A percentile compares a stretch with the other conserved stretches of the same genome.
Evolutionary conservation across 2,113 vertebrate genomes (phyloP).

Genomic region (Rhinogobius similis): DNA sequence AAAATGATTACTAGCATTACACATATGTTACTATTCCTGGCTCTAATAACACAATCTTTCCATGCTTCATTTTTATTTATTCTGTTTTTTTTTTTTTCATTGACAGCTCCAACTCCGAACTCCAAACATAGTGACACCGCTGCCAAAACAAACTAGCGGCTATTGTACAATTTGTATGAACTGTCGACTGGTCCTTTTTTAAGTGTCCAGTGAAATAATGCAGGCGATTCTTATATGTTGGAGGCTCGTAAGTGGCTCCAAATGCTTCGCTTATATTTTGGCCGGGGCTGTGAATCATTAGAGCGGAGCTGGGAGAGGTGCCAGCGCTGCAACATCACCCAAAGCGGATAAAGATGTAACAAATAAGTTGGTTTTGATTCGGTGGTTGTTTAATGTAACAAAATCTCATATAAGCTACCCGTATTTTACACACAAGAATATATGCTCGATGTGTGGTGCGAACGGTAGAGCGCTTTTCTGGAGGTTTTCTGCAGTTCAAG

Average conservation of each 20-base stretch:
- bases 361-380: slow-evolving; percentile 13
- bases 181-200: slow-evolving; percentile 19
- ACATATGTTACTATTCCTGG: slow-evolving; percentile 5
- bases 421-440: not conserved
- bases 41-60: slow-evolving; percentile 6
- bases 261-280: slow-evolving; percentile 43
- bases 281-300: slow-evolving; percentile 62
- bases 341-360: slow-evolving; percentile 16
- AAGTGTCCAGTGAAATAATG: slow-evolving; percentile 20
- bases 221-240: slow-evolving; percentile 37
- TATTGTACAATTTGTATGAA: slow-evolving; percentile 33
- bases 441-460: not conserved
- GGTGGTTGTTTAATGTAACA: not conserved
- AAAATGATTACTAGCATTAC: slow-evolving; percentile 3
- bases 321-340: slow-evolving; percentile 23
- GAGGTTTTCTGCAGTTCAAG: not conserved
- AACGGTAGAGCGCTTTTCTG: not conserved
- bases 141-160: slow-evolving; percentile 28
- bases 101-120: not conserved
- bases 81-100: not conserved
- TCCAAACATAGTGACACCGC: slow-evolving; percentile 17
- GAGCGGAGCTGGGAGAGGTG: slow-evolving; percentile 26
- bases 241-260: slow-evolving; percentile 55
- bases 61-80: slow-evolving; percentile 20
- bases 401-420: not conserved